Evolutionary conservation across 1,140 invertebrate genomes (phyloP).

Genomic region (Wasmannia auropunctata): DNA sequence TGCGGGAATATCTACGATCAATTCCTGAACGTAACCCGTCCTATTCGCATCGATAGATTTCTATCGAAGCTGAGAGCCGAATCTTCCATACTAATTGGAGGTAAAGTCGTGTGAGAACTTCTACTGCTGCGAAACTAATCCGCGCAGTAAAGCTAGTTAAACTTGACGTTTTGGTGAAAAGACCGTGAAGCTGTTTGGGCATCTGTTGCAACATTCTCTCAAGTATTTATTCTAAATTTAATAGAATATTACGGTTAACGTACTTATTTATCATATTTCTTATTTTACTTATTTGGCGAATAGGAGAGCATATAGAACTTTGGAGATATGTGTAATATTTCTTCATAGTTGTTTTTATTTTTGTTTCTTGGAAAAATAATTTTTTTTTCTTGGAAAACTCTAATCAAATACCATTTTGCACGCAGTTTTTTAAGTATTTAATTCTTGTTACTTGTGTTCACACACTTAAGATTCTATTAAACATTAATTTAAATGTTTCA

Average conservation of each 20-base stretch:
- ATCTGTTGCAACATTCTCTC: slow-evolving; percentile 1
- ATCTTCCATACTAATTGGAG: slow-evolving; percentile 38
- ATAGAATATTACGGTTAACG: too few species aligned
- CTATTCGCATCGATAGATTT: slow-evolving; percentile 4
- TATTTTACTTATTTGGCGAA: too few species aligned
- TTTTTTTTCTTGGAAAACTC: neutral
- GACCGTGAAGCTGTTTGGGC: neutral
- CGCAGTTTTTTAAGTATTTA: neutral
- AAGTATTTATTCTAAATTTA: slow-evolving; percentile 11
- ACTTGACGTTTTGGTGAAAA: slow-evolving; percentile 20
- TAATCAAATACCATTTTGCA: neutral
- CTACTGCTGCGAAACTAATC: slow-evolving; percentile 7
- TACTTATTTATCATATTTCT: neutral
- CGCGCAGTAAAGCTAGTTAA: slow-evolving; percentile 1
- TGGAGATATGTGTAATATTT: neutral
- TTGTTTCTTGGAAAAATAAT: neutral
- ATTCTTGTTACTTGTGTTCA: neutral
- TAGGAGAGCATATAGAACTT: neutral
- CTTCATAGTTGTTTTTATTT: neutral
- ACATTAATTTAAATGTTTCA: neutral
- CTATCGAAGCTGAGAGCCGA: neutral
- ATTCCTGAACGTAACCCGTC: neutral
- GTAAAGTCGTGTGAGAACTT: slow-evolving; percentile 24
- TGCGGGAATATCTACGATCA: slow-evolving; percentile 18
- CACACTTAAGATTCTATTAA: slow-evolving; percentile 3